Base-by-base conservation (phyloP, 2,888 invertebrate species). In the Junonia oenone region DNA sequence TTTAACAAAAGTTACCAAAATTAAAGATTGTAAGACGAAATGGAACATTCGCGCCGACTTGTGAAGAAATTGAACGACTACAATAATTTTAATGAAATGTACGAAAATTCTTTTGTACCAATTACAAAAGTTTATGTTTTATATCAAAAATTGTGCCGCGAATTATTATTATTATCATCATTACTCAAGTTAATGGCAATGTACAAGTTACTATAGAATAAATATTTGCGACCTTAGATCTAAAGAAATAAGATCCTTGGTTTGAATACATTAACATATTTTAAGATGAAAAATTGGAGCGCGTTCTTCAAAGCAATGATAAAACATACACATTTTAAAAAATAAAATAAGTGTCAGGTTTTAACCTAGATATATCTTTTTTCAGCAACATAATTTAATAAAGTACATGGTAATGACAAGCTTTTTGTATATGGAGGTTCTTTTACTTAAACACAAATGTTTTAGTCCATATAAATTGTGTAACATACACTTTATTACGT, bases 1-100 rank as follows among this genome's bases (percentile, higher is more conserved):
- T 66, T 61, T 51, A 53, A 60, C 54, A 64, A 65, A 68, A 68
- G 66, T 63, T 64, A 50, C 66, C 64, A 68, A 71, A 74, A 75
- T 76, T 71, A 72, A 73, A 75, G 67, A 66, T 71, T 60, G 53
- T 46, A 35, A 31, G 52, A 46, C 14, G 46, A 40, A 53, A 53
- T 53, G 40, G 38, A 53, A 48, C 48, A 54, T 54, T 54, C 33
- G 47, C 47, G 31, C 26, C 33, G 47, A 48, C 40, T 54, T 48
- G 46, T 47, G 38, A 48, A 47, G 22, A 37, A 46, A 37, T 40
- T 47, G 37, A 47, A 14, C 35, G 46, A 19, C n/a, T 40, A 17
- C 31, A 22, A 43, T 9, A 40, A 33, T 47, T 48, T 43, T 26
- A 43, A 43, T 43, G 43, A 43, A 54, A 48, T 27, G 9, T 31